Percentiles rank a stretch among this genome's conserved stretches.
Evolutionary conservation across 2,113 vertebrate genomes (phyloP).

Genomic region (Tyto alba): DNA sequence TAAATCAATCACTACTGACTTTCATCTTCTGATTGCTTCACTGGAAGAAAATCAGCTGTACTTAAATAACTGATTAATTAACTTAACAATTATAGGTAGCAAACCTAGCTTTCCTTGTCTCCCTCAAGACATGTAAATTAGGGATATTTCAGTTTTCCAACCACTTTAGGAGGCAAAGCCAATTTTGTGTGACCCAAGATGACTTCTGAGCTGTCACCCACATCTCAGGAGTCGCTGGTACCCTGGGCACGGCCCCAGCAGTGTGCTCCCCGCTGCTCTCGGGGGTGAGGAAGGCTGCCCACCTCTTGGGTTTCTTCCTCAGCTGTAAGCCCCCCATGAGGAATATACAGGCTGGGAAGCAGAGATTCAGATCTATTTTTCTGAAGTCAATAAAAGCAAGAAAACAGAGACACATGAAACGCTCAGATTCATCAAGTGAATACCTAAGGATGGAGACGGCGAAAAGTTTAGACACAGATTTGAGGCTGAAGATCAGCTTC

Average conservation of each 20-base stretch:
- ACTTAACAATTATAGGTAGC: not conserved
- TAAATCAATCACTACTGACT: not conserved
- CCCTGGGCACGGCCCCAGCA: not conserved
- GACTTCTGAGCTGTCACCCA: not conserved
- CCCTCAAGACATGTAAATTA: not conserved
- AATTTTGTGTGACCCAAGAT: not conserved
- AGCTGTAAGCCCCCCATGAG: not conserved
- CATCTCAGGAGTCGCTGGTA: not conserved
- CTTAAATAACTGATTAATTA: not conserved
- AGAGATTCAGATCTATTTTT: not conserved
- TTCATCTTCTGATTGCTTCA: not conserved
- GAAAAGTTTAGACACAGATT: not conserved
- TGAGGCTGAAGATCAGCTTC: not conserved
- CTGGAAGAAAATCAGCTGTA: not conserved
- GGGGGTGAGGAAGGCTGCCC: not conserved
- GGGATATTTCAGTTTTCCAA: not conserved
- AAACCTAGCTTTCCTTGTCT: not conserved
- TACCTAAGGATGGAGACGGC: not conserved
- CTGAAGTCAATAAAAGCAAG: not conserved
- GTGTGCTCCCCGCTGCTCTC: rapidly evolving
- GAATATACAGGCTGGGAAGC: not conserved
- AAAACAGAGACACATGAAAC: not conserved
- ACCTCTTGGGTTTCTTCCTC: not conserved
- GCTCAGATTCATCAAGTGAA: not conserved
- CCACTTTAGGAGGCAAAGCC: not conserved